phyloP scores from a whole-genome alignment of 2,113 vertebrate species.

The Ammospiza caudacuta region DNA sequence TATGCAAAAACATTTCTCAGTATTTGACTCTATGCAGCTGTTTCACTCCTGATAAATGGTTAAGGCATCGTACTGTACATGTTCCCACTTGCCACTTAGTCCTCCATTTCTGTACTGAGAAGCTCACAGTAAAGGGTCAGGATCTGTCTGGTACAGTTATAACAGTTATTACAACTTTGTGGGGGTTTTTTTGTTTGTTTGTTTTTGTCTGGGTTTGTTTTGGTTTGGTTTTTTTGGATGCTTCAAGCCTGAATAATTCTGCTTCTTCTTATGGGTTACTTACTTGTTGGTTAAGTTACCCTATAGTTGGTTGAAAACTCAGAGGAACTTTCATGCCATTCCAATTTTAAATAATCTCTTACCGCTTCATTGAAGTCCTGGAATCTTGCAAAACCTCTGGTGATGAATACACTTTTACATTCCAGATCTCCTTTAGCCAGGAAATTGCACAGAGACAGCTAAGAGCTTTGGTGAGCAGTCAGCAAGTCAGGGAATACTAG shows the following conservation, averaged over 20 bases:
- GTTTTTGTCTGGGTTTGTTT: background rate
- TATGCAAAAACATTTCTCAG: background rate
- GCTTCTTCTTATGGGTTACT: background rate
- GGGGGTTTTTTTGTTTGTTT: no score
- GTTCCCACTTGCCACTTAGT: background rate
- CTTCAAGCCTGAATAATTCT: background rate
- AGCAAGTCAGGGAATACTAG: background rate
- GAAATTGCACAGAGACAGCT: slow-evolving; percentile 39
- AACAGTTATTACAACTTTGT: background rate
- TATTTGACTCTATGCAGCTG: background rate
- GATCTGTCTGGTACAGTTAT: background rate
- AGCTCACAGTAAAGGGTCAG: background rate
- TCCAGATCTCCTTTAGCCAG: slow-evolving; percentile 52
- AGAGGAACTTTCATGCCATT: background rate
- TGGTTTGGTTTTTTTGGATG: background rate
- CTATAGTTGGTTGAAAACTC: background rate
- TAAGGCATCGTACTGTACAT: background rate
- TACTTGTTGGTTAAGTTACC: background rate
- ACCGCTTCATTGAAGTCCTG: slow-evolving; percentile 34
- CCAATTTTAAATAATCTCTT: slow-evolving; percentile 38
- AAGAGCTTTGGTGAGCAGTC: slow-evolving; percentile 35
- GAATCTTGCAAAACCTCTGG: slow-evolving; percentile 54
- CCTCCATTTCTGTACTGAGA: background rate
- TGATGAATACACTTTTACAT: slow-evolving; percentile 50
- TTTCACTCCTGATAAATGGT: background rate